Conservation (phyloP, 2,797 vertebrate species). For the Dendrocincla fuliginosa region DNA sequence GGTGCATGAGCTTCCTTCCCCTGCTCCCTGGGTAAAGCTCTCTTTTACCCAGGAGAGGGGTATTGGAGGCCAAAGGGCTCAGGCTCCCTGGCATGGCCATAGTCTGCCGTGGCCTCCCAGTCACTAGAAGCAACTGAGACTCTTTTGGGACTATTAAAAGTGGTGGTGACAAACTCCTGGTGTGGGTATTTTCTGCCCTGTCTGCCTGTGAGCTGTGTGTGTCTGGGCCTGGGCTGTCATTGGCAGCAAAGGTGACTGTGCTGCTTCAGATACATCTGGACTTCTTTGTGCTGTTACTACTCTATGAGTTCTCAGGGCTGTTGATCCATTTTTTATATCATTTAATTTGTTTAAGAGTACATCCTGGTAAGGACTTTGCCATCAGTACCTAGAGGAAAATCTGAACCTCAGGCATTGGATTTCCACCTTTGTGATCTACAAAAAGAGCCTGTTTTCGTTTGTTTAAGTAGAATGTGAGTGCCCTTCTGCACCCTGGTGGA, state of each 20-base stretch:
- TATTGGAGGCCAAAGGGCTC: background rate
- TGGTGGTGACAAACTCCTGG: background rate
- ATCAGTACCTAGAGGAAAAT: background rate
- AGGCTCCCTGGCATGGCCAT: background rate
- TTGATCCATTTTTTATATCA: background rate
- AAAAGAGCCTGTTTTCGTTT: background rate
- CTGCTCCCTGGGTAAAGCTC: background rate
- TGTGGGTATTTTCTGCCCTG: rapidly evolving
- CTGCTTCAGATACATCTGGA: background rate
- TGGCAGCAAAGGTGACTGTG: background rate
- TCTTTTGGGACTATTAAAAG: background rate
- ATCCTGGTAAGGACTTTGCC: background rate
- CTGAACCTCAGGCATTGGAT: background rate
- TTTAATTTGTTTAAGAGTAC: background rate
- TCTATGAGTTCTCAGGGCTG: background rate
- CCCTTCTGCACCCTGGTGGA: background rate
- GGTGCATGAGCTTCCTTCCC: background rate
- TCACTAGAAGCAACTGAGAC: background rate
- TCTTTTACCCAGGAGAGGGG: too few relatives aligned
- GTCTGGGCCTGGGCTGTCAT: background rate
- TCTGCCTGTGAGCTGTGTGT: background rate
- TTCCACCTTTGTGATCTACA: background rate
- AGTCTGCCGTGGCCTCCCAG: background rate
- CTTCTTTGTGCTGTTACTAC: background rate
- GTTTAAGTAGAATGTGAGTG: background rate